Base-by-base conservation (phyloP, 2,113 vertebrate species). In the Polypterus senegalus region DNA sequence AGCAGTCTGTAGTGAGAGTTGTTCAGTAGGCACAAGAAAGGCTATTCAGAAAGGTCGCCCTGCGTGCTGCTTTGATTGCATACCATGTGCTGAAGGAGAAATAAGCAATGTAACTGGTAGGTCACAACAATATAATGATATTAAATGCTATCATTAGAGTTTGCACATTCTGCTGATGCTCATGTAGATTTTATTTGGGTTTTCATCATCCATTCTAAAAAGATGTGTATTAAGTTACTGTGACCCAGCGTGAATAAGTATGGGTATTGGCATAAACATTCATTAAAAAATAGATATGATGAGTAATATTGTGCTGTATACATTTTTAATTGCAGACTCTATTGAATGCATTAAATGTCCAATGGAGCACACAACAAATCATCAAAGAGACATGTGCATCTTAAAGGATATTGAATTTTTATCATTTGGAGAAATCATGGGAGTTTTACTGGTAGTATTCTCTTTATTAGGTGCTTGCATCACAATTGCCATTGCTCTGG, bases 321-420 rank as follows among this genome's bases (percentile, higher is more conserved):
- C 27, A 27, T 27, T 51, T 76, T 79, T 67, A 63, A 63, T 83
- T 83, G 49, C 79, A 85, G 82, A 85, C 80, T 79, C 81, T 74
- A 80, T 65, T 74, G 70, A 71, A 73, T 85, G 83, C 72, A 72
- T 62, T 67, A 76, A 74, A 67, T 85, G 83, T 74, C 79, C 79
- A 64, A 77, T 71, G 51, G 77, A 81, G 60, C 81, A 72, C 64
- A 82, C 78, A 79, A 77, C 81, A 61, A 84, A 79, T 75, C 67
- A 66, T 51, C 68, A 73, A 58, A 79, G 67, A 77, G 71, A 80
- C 66, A 63, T 61, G 57, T 83, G 82, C 70, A 44, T 80, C 44
- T 64, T 71, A 47, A 82, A 85, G 64, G 62, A 49, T 27, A 63
- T 82, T 9, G 81, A 83, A 58, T 83, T 76, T 66, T 74, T 84